Conservation (phyloP, 2,113 vertebrate genomes). For the Irena cyanogastra region DNA sequence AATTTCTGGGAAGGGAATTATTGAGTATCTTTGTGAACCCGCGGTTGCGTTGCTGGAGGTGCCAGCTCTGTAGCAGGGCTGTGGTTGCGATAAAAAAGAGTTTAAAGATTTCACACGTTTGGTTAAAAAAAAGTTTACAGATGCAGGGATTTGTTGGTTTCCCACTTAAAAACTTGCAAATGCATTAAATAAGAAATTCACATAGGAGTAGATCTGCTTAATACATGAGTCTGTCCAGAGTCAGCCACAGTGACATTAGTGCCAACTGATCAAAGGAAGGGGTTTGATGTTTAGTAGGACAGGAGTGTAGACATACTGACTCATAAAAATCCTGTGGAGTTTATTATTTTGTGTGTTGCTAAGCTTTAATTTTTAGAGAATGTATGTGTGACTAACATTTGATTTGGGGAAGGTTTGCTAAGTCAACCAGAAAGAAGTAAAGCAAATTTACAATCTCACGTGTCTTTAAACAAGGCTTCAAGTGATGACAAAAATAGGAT, state of each 20-base stretch:
- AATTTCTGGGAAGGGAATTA: background rate
- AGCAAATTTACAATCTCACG: background rate
- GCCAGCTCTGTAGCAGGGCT: background rate
- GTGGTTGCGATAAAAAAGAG: background rate
- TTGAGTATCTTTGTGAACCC: background rate
- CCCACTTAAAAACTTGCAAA: background rate
- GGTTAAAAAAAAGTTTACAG: background rate
- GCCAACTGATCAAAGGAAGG: background rate
- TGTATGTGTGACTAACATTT: background rate
- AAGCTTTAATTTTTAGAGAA: background rate
- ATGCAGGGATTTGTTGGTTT: background rate
- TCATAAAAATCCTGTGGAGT: background rate
- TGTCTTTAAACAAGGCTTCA: background rate
- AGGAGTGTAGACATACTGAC: background rate
- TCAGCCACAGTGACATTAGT: background rate
- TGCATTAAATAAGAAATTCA: background rate
- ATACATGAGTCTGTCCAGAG: background rate
- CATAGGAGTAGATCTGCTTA: background rate
- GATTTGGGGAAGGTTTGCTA: background rate
- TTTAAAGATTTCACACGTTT: background rate
- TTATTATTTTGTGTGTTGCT: constrained; percentile 11
- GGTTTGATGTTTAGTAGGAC: background rate
- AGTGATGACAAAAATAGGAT: background rate
- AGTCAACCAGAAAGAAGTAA: background rate
- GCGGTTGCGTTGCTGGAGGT: background rate